A percentile compares a stretch with the other conserved stretches of the same genome.
phyloP scores from a whole-genome alignment of 2,888 invertebrate species.

The Andrena chrysosceles region DNA sequence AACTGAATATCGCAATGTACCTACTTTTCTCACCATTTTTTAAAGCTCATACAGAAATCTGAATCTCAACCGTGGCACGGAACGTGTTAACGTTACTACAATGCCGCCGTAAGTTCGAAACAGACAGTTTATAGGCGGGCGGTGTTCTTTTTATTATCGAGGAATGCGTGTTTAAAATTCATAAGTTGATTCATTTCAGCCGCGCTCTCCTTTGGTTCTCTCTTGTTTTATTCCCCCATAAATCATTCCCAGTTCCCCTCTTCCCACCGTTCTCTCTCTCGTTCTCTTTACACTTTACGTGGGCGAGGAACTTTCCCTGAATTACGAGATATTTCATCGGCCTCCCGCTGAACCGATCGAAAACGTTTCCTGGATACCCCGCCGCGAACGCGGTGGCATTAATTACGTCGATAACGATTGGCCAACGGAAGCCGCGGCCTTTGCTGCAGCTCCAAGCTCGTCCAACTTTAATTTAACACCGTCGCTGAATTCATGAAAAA shows the following conservation, averaged over 20 bases:
- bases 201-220: slow-evolving; percentile 10
- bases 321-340: slow-evolving; percentile 74
- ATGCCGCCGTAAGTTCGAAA: slow-evolving; percentile 25
- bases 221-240: slow-evolving; percentile 55
- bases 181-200: slow-evolving; percentile 63
- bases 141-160: slow-evolving; percentile 61
- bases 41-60: too few relatives aligned
- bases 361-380: slow-evolving; percentile 54
- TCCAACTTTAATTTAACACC: slow-evolving; percentile 47
- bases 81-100: neutral
- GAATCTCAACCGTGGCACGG: too few relatives aligned
- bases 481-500: slow-evolving; percentile 33
- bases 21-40: too few relatives aligned
- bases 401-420: slow-evolving; percentile 75
- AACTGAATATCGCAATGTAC: too few relatives aligned
- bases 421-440: slow-evolving; percentile 58
- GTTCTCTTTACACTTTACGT: slow-evolving; percentile 58
- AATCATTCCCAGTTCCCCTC: slow-evolving; percentile 53
- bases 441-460: slow-evolving; percentile 21
- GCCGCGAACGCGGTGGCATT: slow-evolving; percentile 64
- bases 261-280: slow-evolving; percentile 11
- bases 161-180: slow-evolving; percentile 61
- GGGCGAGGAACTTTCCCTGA: slow-evolving; percentile 68
- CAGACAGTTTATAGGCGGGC: slow-evolving; percentile 5
- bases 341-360: slow-evolving; percentile 66